Evolutionary conservation across 2,113 vertebrate genomes (phyloP).

Genomic region (Poicephalus meyeri): DNA sequence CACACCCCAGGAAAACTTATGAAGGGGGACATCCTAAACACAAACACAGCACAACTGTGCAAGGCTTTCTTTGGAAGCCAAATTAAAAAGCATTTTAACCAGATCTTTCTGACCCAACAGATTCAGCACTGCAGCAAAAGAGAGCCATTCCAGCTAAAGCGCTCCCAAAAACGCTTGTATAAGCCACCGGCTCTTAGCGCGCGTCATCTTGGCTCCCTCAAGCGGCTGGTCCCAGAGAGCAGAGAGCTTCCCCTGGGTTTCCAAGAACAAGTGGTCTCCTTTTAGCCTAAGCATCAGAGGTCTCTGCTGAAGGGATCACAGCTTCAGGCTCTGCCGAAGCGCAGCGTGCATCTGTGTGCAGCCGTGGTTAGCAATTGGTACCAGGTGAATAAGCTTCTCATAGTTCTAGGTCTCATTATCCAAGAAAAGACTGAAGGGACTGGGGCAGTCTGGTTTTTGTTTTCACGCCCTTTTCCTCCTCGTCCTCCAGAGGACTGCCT

Average conservation of each 20-base stretch:
- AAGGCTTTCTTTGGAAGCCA: neutral
- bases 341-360: fast-evolving
- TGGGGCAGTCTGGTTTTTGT: too few species aligned
- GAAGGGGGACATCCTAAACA: neutral
- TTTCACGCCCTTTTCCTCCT: neutral
- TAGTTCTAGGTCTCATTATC: neutral
- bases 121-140: neutral
- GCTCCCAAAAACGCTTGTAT: neutral
- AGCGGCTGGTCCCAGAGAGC: neutral
- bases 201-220: conserved; percentile 24
- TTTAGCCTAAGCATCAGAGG: neutral
- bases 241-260: neutral
- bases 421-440: neutral
- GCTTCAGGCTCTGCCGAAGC: neutral
- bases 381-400: neutral
- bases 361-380: neutral
- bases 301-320: neutral
- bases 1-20: neutral
- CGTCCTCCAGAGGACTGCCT: neutral
- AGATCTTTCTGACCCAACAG: neutral
- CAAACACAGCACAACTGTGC: neutral
- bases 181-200: neutral
- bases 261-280: fast-evolving
- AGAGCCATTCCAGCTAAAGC: neutral
- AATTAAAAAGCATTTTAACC: neutral